phyloP scores from a whole-genome alignment of 2,888 invertebrate species.

The Macrosoma leucophasiata region DNA sequence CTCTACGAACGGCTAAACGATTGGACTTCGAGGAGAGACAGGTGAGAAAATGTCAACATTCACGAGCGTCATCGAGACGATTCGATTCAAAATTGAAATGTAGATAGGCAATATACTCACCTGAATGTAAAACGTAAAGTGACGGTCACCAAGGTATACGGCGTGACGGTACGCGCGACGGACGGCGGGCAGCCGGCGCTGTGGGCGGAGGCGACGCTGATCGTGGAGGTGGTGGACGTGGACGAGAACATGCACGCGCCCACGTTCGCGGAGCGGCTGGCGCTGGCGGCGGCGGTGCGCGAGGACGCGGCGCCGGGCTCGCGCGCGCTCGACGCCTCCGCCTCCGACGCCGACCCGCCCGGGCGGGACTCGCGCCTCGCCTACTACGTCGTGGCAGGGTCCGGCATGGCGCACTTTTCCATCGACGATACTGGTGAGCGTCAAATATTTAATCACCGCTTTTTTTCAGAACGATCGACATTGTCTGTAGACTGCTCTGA shows the following conservation, averaged over 20 bases:
- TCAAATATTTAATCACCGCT: too few species aligned
- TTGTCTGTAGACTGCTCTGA: too few species aligned
- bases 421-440: slow-evolving; percentile 94
- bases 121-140: too few species aligned
- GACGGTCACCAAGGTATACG: slow-evolving; percentile 81
- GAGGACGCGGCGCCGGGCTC: slow-evolving; percentile 89
- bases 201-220: slow-evolving; percentile 85
- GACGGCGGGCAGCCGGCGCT: slow-evolving; percentile 91
- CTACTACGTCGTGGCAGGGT: slow-evolving; percentile 91
- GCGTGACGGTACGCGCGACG: slow-evolving; percentile 87
- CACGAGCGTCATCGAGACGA: too few species aligned
- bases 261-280: slow-evolving; percentile 84
- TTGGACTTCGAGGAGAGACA: slow-evolving; percentile 94
- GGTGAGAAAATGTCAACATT: slow-evolving; percentile 35
- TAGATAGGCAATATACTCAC: too few species aligned
- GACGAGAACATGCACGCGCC: slow-evolving; percentile 94
- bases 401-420: slow-evolving; percentile 93
- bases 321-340: slow-evolving; percentile 84
- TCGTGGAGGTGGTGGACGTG: slow-evolving; percentile 93
- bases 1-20: slow-evolving; percentile 84
- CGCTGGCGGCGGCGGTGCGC: slow-evolving; percentile 81
- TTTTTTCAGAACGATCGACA: too few species aligned
- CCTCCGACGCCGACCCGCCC: slow-evolving; percentile 86
- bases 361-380: slow-evolving; percentile 88
- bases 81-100: too few species aligned